Conservation (phyloP, 1,140 invertebrate species). For the Gonioctena quinquepunctata region DNA sequence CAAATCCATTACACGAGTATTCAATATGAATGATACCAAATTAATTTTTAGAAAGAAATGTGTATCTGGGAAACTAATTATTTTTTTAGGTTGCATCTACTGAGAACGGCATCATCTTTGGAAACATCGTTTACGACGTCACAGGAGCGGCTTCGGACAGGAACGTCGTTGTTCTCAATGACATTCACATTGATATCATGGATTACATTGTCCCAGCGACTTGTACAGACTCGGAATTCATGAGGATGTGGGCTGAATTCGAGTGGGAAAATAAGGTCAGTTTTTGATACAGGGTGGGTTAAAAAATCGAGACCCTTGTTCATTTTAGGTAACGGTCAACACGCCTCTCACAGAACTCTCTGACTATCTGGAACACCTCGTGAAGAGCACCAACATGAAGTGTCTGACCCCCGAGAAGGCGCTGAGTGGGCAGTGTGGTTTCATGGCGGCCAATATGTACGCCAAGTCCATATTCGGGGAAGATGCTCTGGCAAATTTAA, state of each 20-base stretch:
- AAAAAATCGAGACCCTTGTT: neutral
- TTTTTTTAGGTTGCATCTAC: slow-evolving; percentile 75
- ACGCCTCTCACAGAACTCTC: slow-evolving; percentile 91
- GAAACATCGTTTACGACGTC: slow-evolving; percentile 99
- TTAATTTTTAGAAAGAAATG: neutral
- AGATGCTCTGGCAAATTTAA: slow-evolving; percentile 97
- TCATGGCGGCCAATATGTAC: slow-evolving; percentile 99
- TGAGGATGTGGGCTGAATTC: slow-evolving; percentile 99
- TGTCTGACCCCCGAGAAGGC: slow-evolving; percentile 97
- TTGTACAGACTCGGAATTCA: slow-evolving; percentile 94
- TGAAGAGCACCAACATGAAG: slow-evolving; percentile 98
- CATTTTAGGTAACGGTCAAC: slow-evolving; percentile 77
- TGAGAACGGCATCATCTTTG: slow-evolving; percentile 99
- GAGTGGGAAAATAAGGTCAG: slow-evolving; percentile 99
- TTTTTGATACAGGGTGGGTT: neutral
- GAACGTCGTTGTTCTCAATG: slow-evolving; percentile 97
- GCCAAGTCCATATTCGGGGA: slow-evolving; percentile 99
- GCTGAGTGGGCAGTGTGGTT: slow-evolving; percentile 93
- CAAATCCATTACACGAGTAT: too few species aligned
- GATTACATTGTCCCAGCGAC: slow-evolving; percentile 98
- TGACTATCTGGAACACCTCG: slow-evolving; percentile 90
- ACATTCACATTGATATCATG: slow-evolving; percentile 99
- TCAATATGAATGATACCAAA: too few species aligned
- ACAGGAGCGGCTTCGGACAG: slow-evolving; percentile 90
- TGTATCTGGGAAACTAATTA: slow-evolving; percentile 31